These are phyloP conservation scores for Megamerina dolium DNA, from an alignment of 2,888 invertebrate genomes.

Conservation along the genomic window DNA sequence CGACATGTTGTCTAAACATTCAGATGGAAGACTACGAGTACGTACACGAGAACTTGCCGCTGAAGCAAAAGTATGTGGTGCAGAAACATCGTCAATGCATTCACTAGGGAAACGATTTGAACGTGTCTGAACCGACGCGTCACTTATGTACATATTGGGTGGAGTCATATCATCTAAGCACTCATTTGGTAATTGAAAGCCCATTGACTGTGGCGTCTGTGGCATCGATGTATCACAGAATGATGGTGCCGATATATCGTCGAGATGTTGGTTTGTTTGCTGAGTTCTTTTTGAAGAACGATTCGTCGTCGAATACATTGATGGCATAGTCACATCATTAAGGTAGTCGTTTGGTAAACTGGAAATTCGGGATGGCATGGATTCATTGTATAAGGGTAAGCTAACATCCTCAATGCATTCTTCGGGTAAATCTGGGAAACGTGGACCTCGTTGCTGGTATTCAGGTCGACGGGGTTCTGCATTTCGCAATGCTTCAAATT, in stretches of 20 bases:
- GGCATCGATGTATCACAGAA: slow-evolving; percentile 6
- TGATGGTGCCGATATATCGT: slow-evolving; percentile 1
- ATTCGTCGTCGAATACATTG: slow-evolving; percentile 5
- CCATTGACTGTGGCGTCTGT: too few species aligned
- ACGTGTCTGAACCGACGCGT: slow-evolving; percentile 6
- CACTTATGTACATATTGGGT: slow-evolving; percentile 1
- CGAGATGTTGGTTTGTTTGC: slow-evolving; percentile 2
- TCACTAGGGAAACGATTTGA: slow-evolving; percentile 5
- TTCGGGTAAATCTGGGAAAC: slow-evolving; percentile 9
- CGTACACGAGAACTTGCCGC: not conserved
- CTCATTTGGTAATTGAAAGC: slow-evolving; percentile 1
- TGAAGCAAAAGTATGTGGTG: slow-evolving; percentile 2
- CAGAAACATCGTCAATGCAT: slow-evolving; percentile 6
- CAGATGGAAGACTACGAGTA: too few species aligned
- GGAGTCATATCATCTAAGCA: slow-evolving; percentile 10
- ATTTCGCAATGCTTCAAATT: slow-evolving; percentile 8
- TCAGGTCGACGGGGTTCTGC: slow-evolving; percentile 3
- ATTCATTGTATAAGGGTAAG: slow-evolving; percentile 14
- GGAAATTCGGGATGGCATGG: not conserved
- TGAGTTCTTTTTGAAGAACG: slow-evolving; percentile 5
- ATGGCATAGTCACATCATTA: slow-evolving; percentile 10
- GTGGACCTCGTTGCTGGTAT: slow-evolving; percentile 3
- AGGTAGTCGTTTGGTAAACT: not conserved
- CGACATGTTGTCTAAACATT: too few species aligned
- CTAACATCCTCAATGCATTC: slow-evolving; percentile 16